These are phyloP conservation scores for Hoplodrina ambigua DNA, from an alignment of 2,888 invertebrate species.

Conservation along the genomic window DNA sequence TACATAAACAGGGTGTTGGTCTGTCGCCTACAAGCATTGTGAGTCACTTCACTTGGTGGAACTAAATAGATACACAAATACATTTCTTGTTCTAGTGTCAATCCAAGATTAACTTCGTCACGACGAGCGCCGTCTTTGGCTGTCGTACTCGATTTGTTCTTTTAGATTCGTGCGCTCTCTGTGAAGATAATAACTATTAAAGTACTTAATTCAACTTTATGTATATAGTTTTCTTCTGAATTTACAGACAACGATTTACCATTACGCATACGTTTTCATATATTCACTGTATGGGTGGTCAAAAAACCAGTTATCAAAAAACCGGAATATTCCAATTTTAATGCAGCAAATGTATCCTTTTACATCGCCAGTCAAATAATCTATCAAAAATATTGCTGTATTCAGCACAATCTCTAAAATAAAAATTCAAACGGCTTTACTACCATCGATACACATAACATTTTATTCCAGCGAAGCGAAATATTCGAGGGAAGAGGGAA, in stretches of 20 bases:
- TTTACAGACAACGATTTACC: constrained; percentile 8
- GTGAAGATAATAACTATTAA: constrained; percentile 15
- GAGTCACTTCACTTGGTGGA: constrained; percentile 43
- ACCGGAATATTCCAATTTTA: constrained; percentile 25
- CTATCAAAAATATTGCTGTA: constrained; percentile 41
- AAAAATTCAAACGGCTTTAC: constrained; percentile 49
- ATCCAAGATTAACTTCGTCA: constrained; percentile 42
- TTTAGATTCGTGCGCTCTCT: constrained; percentile 18
- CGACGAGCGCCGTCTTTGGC: constrained; percentile 15
- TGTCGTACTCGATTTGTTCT: constrained; percentile 29
- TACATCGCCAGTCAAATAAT: constrained; percentile 35
- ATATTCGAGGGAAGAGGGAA: constrained; percentile 68
- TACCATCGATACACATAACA: constrained; percentile 48
- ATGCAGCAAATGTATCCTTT: constrained; percentile 49
- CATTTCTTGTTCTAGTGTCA: constrained; percentile 32
- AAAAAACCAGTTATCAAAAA: not conserved
- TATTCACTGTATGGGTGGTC: constrained; percentile 8
- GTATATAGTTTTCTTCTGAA: not conserved
- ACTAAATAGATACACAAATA: constrained; percentile 28
- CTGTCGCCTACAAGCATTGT: constrained; percentile 45
- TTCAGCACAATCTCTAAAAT: constrained; percentile 45
- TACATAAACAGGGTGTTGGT: constrained; percentile 54
- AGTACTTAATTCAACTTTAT: constrained; percentile 5
- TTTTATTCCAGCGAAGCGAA: constrained; percentile 58
- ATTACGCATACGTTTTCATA: not conserved